These are phyloP conservation scores for Drosophila sordidapex DNA, from an alignment of 2,888 invertebrate genomes.

Conservation along the genomic window DNA sequence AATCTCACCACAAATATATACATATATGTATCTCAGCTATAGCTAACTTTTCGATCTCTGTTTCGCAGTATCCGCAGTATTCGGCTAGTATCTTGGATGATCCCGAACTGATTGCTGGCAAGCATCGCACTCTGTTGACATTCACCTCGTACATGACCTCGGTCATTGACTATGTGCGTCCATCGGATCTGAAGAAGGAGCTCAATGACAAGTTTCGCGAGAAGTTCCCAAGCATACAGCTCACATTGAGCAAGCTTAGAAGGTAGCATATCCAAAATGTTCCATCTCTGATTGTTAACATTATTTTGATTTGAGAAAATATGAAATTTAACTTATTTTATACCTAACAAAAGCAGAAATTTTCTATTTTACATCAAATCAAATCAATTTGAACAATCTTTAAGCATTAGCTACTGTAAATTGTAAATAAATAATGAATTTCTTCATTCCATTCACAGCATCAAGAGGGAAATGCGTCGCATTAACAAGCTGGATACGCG, in stretches of 20 bases:
- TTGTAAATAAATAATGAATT: background rate
- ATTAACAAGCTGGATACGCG: constrained; percentile 94
- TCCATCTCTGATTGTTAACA: background rate
- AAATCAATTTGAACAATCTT: background rate
- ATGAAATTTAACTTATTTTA: background rate
- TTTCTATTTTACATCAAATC: background rate
- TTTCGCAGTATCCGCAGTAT: constrained; percentile 86
- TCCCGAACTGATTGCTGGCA: constrained; percentile 95
- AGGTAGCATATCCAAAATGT: constrained; percentile 87
- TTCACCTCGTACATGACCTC: constrained; percentile 97
- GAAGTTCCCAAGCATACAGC: constrained; percentile 96
- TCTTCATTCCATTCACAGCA: constrained; percentile 86
- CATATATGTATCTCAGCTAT: background rate
- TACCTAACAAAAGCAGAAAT: background rate
- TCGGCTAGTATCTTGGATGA: constrained; percentile 96
- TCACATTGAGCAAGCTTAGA: constrained; percentile 97
- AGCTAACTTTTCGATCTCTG: background rate
- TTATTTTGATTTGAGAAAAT: background rate
- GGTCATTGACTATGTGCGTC: constrained; percentile 97
- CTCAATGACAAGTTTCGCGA: constrained; percentile 98
- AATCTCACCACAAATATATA: background rate
- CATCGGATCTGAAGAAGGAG: constrained; percentile 97
- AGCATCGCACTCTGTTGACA: constrained; percentile 93
- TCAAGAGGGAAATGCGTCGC: constrained; percentile 98
- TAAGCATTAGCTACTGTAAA: background rate